Base-by-base conservation (phyloP, 1,140 invertebrate species). In the Tetramorium simillimum region DNA sequence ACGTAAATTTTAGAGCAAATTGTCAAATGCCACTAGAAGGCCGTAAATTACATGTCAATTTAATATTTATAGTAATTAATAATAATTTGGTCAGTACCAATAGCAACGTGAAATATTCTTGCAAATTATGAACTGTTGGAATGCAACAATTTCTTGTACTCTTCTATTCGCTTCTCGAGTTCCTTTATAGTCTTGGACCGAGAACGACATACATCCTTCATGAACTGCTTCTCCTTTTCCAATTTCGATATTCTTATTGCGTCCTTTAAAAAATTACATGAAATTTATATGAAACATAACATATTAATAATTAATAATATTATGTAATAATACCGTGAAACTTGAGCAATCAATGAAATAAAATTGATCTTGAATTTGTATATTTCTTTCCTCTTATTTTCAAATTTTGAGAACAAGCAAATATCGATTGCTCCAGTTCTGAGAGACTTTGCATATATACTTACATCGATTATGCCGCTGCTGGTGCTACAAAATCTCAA, bases 391-490 rank as follows among this genome's bases (percentile, higher is more conserved):
- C 28, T 28, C 33, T 10, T 7, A 58, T 53, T 18, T 33, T 16
- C 6, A 69, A 51, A 12, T 12, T 14, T 43, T 43, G 40, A 46
- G 12, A 46, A 3, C 3, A 46, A 46, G 28, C 28, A 60, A 9
- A 63, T 49, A 53, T 43, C 58, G 14, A 18, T 24, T 10, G 14
- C 10, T 69, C 40, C 1, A 60, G 37, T 28, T 65, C n/a, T 1
- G 3, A 69, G 18, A 9, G 18, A 73, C 14, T 60, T 60, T 24
- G 2, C 1, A 73, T 69, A 75, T 85, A 75, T 85, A 90, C 85
- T 91, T 93, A 95, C 94, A 53, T 92, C 77, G 4, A 92, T 69
- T 53, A 93, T 86, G 33, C 93, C 93, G 63, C 92, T 94, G 63
- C 87, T 90, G n/a, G 69, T 84, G 18, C 91, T 85, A 86, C 78